Base-by-base conservation (phyloP, 2,113 vertebrate species). In the Eurystomus gularis region DNA sequence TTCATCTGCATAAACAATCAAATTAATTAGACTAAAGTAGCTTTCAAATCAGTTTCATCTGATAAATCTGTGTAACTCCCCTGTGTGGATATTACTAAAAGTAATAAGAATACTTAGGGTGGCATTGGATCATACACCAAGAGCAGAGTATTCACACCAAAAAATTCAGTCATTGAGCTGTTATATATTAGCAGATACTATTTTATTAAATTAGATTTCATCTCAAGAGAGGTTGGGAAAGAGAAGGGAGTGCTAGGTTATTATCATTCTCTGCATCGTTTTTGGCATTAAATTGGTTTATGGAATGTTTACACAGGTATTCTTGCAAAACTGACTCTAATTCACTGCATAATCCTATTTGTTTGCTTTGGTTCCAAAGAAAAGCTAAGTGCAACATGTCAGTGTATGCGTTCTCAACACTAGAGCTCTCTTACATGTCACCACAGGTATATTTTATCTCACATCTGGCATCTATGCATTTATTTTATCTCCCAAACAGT, bases 251-350 rank as follows among this genome's bases (percentile, higher is more conserved):
- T 25, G 1, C 61, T 85, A 51, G 40, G 28, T 40, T 87, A 6
- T 68, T 82, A 86, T 70, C 31, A 23, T 66, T 65, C 54, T 61
- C 42, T 77, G 31, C 37, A 95, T 87, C 64, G 65, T 65, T 72
- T 82, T 72, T 89, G 20, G 46, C 17, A 37, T 68, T 69, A 79
- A 58, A 16, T 86, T 70, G 5, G 57, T 86, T 88, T 94, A 40
- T 60, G n/a, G 85, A 90, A 84, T 23, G 14, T 28, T 75, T 78
- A 35, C 82, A n/a, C 1, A 15, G 37, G 11, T 88, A 68, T 55
- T 68, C 90, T 93, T 93, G 88, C 85, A 90, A 90, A 96, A 90
- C 26, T 49, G 57, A 90, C 70, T 90, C 68, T 85, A 84, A 69
- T 85, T 90, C 33, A 68, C 71, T 73, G 8, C 23, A 51, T 52